Evolutionary conservation across 2,888 invertebrate species (phyloP).

Genomic region (Saturnia pavonia): DNA sequence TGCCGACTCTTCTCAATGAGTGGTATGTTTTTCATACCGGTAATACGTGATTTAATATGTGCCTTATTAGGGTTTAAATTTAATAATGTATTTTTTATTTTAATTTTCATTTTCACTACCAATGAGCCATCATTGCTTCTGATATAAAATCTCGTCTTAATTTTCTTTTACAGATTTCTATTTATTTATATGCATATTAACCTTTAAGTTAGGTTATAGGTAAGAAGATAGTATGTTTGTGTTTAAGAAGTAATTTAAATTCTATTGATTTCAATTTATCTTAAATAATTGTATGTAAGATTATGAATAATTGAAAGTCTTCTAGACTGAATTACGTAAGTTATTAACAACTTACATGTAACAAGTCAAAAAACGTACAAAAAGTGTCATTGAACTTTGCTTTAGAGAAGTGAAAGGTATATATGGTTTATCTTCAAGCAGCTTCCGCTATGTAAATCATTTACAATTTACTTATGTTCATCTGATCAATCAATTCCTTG

Average conservation of each 20-base stretch:
- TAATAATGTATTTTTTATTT: too few species aligned
- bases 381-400: conserved; percentile 9
- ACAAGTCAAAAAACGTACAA: neutral
- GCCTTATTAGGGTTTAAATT: too few species aligned
- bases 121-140: too few species aligned
- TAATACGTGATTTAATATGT: too few species aligned
- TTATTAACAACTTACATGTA: neutral
- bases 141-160: too few species aligned
- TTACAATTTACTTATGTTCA: neutral
- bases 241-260: neutral
- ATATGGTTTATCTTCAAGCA: neutral
- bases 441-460: conserved; percentile 3
- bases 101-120: too few species aligned
- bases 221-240: neutral
- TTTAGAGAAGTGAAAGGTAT: conserved; percentile 9
- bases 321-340: neutral
- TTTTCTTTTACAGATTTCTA: too few species aligned
- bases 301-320: conserved; percentile 6
- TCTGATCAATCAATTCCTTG: neutral
- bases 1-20: too few species aligned
- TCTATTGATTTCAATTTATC: neutral
- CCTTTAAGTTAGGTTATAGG: too few species aligned
- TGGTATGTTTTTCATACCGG: too few species aligned
- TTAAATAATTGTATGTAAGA: neutral
- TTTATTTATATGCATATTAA: too few species aligned